Evolutionary conservation across 2,888 invertebrate genomes (phyloP).

Genomic region (Hydroisotoma schaefferi): DNA sequence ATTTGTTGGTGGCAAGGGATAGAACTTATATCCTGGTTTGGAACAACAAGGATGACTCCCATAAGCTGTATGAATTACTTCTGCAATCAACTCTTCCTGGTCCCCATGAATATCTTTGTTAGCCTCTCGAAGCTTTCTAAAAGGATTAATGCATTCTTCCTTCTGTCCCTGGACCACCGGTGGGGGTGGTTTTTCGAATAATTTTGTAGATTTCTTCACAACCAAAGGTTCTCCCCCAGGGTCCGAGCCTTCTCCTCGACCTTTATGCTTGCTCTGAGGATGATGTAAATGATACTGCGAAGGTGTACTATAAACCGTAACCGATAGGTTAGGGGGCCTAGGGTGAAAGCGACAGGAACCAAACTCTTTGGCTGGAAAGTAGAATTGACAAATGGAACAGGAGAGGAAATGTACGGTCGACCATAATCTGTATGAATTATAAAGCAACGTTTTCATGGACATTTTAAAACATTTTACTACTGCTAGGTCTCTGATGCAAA

Average conservation of each 20-base stretch:
- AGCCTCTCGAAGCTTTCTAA: slow-evolving; percentile 19
- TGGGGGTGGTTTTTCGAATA: not conserved
- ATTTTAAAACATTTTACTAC: not conserved
- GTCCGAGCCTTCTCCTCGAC: not conserved
- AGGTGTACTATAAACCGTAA: slow-evolving; percentile 12
- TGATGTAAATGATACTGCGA: too few species aligned
- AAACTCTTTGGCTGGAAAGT: slow-evolving; percentile 57
- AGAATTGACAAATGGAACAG: slow-evolving; percentile 66
- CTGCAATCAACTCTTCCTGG: slow-evolving; percentile 7
- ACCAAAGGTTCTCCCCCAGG: not conserved
- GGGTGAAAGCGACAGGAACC: slow-evolving; percentile 54
- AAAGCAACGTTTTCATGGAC: too few species aligned
- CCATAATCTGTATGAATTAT: slow-evolving; percentile 68
- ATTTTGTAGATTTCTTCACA: not conserved
- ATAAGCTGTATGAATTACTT: slow-evolving; percentile 32
- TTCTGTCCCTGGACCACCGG: too few species aligned
- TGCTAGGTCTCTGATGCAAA: too few species aligned
- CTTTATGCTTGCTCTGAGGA: too few species aligned
- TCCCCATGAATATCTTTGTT: not conserved
- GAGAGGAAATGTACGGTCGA: slow-evolving; percentile 82
- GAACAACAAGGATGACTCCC: slow-evolving; percentile 42
- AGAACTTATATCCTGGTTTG: slow-evolving; percentile 36
- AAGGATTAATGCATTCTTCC: slow-evolving; percentile 18
- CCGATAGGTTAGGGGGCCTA: slow-evolving; percentile 46
- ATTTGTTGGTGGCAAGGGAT: slow-evolving; percentile 30